Percentiles rank a stretch among this genome's conserved stretches.
These are phyloP conservation scores for Odocoileus hemionus DNA, from an alignment of 2,113 vertebrate species.

Conservation along the genomic window DNA sequence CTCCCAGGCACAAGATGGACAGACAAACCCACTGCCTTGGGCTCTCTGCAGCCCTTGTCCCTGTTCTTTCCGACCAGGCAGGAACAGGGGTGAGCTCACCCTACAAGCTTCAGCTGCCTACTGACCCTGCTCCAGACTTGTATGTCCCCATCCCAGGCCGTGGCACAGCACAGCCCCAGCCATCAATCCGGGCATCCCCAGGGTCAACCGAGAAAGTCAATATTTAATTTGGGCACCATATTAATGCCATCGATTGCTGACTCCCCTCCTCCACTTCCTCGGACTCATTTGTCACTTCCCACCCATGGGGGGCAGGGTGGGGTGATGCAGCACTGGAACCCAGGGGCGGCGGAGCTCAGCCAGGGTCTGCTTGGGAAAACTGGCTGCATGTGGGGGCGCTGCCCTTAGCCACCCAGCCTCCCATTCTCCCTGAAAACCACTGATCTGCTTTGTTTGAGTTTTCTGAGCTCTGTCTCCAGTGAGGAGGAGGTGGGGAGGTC, in stretches of 20 bases:
- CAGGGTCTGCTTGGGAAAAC: neutral
- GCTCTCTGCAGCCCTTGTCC: neutral
- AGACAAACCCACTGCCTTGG: neutral
- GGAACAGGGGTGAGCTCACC: neutral
- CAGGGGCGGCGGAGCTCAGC: neutral
- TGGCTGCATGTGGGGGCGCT: neutral
- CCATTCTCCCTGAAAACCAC: neutral
- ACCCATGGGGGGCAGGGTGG: neutral
- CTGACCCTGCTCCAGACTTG: conserved; percentile 5
- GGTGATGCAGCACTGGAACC: neutral
- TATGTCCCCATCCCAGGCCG: conserved; percentile 25
- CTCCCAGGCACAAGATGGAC: neutral
- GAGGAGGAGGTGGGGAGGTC: neutral
- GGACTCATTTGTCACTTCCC: conserved; percentile 62
- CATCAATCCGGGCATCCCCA: conserved; percentile 67
- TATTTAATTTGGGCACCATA: conserved; percentile 77
- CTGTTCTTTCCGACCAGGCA: neutral
- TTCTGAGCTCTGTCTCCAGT: neutral
- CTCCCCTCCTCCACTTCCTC: neutral
- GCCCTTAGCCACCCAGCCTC: neutral
- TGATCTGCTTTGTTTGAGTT: neutral
- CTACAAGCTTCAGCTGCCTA: neutral
- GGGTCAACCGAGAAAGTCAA: conserved; percentile 72
- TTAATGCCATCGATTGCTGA: conserved; percentile 67
- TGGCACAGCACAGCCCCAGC: conserved; percentile 33